Conservation (phyloP, 2,888 invertebrate genomes). For the Ariolimax columbianus region DNA sequence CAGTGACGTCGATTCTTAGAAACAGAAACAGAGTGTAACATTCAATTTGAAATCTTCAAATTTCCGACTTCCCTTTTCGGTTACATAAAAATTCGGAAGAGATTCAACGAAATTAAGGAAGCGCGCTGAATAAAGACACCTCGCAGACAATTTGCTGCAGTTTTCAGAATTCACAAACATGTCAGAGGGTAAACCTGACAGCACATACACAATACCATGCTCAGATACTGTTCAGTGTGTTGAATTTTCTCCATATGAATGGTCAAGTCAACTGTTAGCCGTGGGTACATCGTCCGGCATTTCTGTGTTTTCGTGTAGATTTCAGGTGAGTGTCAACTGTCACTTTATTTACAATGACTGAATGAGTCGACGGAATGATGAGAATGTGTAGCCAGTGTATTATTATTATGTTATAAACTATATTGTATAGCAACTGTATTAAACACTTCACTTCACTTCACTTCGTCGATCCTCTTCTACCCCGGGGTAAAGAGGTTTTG, state of each 20-base stretch:
- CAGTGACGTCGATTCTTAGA: no score
- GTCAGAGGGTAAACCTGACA: conserved; percentile 29
- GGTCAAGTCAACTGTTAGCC: conserved; percentile 72
- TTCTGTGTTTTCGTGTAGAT: conserved; percentile 68
- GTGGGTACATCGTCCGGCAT: conserved; percentile 70
- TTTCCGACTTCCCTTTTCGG: no score
- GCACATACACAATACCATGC: conserved; percentile 60
- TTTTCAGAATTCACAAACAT: not conserved
- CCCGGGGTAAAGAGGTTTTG: no score
- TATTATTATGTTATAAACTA: no score
- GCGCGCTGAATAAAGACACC: not conserved
- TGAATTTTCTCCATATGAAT: conserved; percentile 71
- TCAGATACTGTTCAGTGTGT: conserved; percentile 66
- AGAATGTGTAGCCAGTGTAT: no score
- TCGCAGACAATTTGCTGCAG: not conserved
- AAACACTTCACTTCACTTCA: no score
- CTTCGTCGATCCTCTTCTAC: no score
- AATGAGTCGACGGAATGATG: no score
- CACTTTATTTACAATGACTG: no score
- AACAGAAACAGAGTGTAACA: no score
- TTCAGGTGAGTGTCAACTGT: conserved; percentile 71
- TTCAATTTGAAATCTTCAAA: no score
- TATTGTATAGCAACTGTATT: no score
- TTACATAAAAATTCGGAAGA: not conserved
- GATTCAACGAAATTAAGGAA: not conserved